These are phyloP conservation scores for Stramonita haemastoma DNA, from an alignment of 2,888 invertebrate genomes.

Conservation along the genomic window DNA sequence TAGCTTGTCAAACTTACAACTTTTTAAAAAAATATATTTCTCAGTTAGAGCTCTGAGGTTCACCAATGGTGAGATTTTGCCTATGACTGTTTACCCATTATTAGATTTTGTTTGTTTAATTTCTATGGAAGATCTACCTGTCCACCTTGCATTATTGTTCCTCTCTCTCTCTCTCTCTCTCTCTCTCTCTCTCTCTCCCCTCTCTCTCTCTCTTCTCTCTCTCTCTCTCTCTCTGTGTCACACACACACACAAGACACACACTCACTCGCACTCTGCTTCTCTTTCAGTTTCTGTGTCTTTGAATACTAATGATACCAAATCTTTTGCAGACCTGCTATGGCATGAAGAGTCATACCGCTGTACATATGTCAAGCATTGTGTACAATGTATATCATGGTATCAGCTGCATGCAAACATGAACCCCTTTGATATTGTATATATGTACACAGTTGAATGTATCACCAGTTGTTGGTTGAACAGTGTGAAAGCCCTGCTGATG, in stretches of 20 bases:
- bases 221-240: slow-evolving; percentile 14
- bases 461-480: not conserved
- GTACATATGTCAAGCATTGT: not conserved
- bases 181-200: slow-evolving; percentile 27
- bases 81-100: too few species aligned
- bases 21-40: too few species aligned
- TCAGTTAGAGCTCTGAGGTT: too few species aligned
- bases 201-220: slow-evolving; percentile 36
- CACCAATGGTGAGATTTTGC: too few species aligned
- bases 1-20: too few species aligned
- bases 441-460: not conserved
- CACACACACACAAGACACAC: not conserved
- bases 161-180: slow-evolving; percentile 8
- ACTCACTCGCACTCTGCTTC: not conserved
- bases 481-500: not conserved
- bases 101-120: too few species aligned
- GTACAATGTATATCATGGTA: not conserved
- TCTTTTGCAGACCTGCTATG: not conserved
- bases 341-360: not conserved
- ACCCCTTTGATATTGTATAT: not conserved
- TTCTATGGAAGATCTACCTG: too few species aligned
- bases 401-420: not conserved
- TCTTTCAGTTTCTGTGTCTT: not conserved
- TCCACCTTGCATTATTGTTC: not conserved
- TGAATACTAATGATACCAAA: not conserved